Conservation (phyloP, 2,888 invertebrate genomes). For the Magallana nippona region DNA sequence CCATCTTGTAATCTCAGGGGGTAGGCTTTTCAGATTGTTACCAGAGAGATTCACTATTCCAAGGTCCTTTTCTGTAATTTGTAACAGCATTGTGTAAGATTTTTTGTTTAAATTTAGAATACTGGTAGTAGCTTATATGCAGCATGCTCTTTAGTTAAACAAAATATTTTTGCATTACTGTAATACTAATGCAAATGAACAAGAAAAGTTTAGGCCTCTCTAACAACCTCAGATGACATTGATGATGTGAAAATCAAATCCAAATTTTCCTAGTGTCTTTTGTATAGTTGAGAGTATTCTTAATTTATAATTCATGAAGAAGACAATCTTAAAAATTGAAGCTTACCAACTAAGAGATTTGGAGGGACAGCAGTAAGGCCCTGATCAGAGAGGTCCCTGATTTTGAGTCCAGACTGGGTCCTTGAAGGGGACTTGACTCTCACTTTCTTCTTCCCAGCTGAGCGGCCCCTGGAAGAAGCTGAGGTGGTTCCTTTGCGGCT, state of each 20-base stretch:
- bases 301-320: not conserved
- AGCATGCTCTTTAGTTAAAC: too few species aligned
- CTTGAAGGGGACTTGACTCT: slow-evolving; percentile 63
- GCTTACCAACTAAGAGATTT: slow-evolving; percentile 69
- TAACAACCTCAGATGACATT: too few species aligned
- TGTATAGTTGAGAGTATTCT: too few species aligned
- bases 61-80: slow-evolving; percentile 69
- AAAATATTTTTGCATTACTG: too few species aligned
- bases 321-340: not conserved
- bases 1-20: slow-evolving; percentile 74
- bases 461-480: slow-evolving; percentile 48
- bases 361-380: slow-evolving; percentile 74
- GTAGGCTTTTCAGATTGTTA: slow-evolving; percentile 77
- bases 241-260: too few species aligned
- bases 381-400: slow-evolving; percentile 73
- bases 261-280: not conserved
- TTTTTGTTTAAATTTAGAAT: too few species aligned
- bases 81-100: not conserved
- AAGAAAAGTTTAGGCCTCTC: too few species aligned
- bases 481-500: slow-evolving; percentile 35
- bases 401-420: slow-evolving; percentile 68
- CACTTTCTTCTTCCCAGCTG: slow-evolving; percentile 56
- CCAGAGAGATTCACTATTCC: slow-evolving; percentile 75
- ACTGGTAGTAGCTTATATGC: too few species aligned
- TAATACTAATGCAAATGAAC: too few species aligned